phyloP scores from a whole-genome alignment of 2,113 vertebrate species.

The Sminthopsis crassicaudata region DNA sequence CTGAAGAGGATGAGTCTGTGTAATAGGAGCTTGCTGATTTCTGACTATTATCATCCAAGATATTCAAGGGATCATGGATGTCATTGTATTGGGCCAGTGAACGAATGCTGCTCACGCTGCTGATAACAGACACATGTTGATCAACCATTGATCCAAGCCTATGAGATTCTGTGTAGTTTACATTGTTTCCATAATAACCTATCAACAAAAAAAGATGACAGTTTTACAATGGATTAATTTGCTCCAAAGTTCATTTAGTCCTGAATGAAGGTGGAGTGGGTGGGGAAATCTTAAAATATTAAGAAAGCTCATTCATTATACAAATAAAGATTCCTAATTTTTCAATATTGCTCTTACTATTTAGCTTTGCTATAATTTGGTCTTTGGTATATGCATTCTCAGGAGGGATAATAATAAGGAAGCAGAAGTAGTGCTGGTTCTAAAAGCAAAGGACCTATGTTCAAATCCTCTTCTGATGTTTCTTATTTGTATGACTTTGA shows the following conservation, averaged over 20 bases:
- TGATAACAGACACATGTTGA: conserved; percentile 98
- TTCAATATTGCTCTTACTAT: background rate
- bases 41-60: conserved; percentile 91
- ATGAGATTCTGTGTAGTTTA: conserved; percentile 89
- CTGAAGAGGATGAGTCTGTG: conserved; percentile 83
- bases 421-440: background rate
- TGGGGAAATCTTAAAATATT: background rate
- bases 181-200: conserved; percentile 92
- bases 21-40: conserved; percentile 88
- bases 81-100: conserved; percentile 89
- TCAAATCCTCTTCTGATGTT: background rate
- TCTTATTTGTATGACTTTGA: background rate
- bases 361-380: background rate
- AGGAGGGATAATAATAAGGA: background rate
- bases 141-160: conserved; percentile 93
- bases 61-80: conserved; percentile 95
- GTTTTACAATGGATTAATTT: conserved; percentile 14
- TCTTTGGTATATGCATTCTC: background rate
- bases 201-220: conserved; percentile 50
- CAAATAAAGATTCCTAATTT: background rate
- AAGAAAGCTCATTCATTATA: background rate
- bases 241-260: background rate
- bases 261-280: background rate
- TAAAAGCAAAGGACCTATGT: background rate
- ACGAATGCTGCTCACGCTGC: conserved; percentile 91